Conservation (phyloP, 2,113 vertebrate species). For the Sarotherodon lohbergeri region DNA sequence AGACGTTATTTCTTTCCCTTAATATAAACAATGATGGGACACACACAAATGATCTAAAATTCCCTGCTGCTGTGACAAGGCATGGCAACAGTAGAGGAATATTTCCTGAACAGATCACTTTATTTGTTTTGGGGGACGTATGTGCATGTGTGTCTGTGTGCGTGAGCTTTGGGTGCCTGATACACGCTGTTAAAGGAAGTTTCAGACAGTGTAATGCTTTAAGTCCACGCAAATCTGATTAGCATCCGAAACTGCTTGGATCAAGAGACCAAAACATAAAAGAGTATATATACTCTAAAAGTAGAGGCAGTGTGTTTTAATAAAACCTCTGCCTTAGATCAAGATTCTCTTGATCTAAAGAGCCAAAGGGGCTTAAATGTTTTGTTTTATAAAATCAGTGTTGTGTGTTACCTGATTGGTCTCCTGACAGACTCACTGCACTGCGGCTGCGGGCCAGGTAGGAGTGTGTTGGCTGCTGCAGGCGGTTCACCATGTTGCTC, state of each 20-base stretch:
- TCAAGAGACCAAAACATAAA: slow-evolving; percentile 12
- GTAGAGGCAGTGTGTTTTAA: not conserved
- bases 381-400: not conserved
- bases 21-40: not conserved
- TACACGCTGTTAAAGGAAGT: slow-evolving; percentile 16
- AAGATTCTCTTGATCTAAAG: not conserved
- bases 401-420: slow-evolving; percentile 80
- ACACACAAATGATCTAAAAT: not conserved
- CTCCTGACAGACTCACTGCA: slow-evolving; percentile 87
- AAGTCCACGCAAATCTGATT: slow-evolving; percentile 51
- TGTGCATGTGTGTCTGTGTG: not conserved
- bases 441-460: slow-evolving; percentile 96
- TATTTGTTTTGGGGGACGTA: not conserved
- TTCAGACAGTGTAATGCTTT: slow-evolving; percentile 51
- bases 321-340: not conserved
- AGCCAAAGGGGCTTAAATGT: not conserved
- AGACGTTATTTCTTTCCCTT: not conserved
- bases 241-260: not conserved
- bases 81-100: not conserved
- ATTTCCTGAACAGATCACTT: slow-evolving; percentile 7
- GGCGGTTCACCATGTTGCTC: slow-evolving; percentile 88
- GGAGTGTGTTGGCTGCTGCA: slow-evolving; percentile 94
- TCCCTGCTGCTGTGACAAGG: not conserved
- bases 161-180: slow-evolving; percentile 19
- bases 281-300: not conserved